phyloP scores from a whole-genome alignment of 1,140 invertebrate species.

The Agraylea sexmaculata region DNA sequence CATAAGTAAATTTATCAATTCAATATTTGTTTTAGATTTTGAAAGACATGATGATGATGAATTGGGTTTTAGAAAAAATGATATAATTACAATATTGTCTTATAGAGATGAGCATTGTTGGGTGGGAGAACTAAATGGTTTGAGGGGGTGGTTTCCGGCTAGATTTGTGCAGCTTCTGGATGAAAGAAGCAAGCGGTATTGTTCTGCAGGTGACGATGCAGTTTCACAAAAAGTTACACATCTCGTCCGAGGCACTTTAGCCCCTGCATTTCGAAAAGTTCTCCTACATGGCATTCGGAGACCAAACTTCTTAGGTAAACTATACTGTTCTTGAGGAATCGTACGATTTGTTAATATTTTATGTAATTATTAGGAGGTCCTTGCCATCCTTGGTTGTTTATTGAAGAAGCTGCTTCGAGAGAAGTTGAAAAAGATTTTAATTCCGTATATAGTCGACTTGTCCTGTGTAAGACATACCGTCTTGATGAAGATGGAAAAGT shows the following conservation, averaged over 20 bases:
- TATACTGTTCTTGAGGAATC: not conserved
- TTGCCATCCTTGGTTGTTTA: conserved; percentile 98
- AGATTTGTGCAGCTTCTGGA: conserved; percentile 96
- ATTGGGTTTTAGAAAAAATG: conserved; percentile 94
- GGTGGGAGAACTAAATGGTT: conserved; percentile 96
- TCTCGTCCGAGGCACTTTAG: conserved; percentile 86
- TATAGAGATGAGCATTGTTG: conserved; percentile 99
- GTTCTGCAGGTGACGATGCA: conserved; percentile 91
- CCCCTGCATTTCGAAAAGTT: conserved; percentile 88
- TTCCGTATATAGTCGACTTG: conserved; percentile 92
- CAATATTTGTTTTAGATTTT: conserved; percentile 69
- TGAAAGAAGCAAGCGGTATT: conserved; percentile 94
- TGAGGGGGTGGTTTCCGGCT: conserved; percentile 98
- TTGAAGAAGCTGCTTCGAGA: conserved; percentile 90
- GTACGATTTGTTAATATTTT: conserved; percentile 2
- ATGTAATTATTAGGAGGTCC: conserved; percentile 54
- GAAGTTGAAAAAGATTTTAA: conserved; percentile 98
- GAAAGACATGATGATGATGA: conserved; percentile 97
- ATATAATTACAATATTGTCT: conserved; percentile 95
- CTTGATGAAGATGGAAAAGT: conserved; percentile 99
- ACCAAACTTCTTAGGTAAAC: conserved; percentile 56
- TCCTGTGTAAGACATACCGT: conserved; percentile 96
- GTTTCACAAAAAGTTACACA: conserved; percentile 94
- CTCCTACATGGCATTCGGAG: conserved; percentile 92
- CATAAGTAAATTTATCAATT: conserved; percentile 15